Evolutionary conservation across 2,888 invertebrate species (phyloP), one percentile per base, ranked within the genome.

Genomic region (Orthonychiurus folsomi): DNA sequence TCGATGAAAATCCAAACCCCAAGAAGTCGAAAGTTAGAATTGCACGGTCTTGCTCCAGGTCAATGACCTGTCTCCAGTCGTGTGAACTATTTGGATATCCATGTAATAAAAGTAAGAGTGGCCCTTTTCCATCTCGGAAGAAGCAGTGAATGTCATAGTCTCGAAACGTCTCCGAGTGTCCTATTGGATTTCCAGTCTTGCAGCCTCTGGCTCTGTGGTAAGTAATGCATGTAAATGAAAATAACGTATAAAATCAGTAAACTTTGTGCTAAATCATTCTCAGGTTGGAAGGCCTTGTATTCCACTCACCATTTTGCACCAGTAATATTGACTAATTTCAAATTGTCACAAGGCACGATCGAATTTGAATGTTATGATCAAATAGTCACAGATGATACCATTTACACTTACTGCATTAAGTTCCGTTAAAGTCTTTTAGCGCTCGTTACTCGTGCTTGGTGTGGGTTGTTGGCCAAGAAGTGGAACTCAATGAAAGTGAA

Each of bases 1-100:
- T 68, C 48, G 62, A 64, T 1, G 66, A 66, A 12, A 68, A 54
- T 24, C 68, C 68, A 50, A 65, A 68, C 27, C 68, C 68, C 1
- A 68, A 52, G 18, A 66, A 61, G 53, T 68, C 68, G 48, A 66
- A 62, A 18, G 63, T 56, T 18, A 68, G 62, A 21, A 66, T 57
- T 50, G 59, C 15, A 20, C 9, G 3, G 3, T 21, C 3, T 20
- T 58, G 53, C 20, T 52, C 37, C 50, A 63, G 28, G 26, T 62
- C 60, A 9, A 68, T 50, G 28, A 61, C 55, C 37, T 53, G 37
- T n/a, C n/a, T 15, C 64, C 64, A 68, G 47, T 68, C 68, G 56
- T 65, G 66, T 2, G 63, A 65, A 25, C 61, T 63, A 21, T 63
- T 65, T 3, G 68, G 68, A 48, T 66, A 68, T 15, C 68, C 68